A percentile compares a stretch with the other conserved stretches of the same genome.
Conservation (phyloP, 2,888 invertebrate species). For the Leuctra nigra region DNA sequence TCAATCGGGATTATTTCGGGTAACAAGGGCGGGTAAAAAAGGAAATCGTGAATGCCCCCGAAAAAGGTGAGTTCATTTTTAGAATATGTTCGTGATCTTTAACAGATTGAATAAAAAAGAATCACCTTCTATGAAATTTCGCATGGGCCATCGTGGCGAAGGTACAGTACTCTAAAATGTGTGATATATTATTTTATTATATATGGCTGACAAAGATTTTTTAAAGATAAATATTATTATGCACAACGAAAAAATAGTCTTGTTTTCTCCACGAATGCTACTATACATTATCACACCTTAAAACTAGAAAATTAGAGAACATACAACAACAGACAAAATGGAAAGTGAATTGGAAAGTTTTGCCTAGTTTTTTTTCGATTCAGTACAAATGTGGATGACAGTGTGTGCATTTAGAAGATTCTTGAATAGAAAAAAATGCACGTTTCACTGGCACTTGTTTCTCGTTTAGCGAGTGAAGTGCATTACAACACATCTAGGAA, state of each 20-base stretch:
- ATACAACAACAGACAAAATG: conserved; percentile 22
- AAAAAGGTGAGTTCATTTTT: too few species aligned
- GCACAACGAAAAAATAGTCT: conserved; percentile 17
- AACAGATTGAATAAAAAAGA: too few species aligned
- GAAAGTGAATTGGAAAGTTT: conserved; percentile 2
- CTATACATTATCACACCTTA: conserved; percentile 16
- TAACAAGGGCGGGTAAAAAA: too few species aligned
- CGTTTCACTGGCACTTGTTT: too few species aligned
- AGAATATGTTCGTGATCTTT: too few species aligned
- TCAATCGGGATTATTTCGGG: too few species aligned
- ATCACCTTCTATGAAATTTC: too few species aligned
- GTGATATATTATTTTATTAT: not conserved
- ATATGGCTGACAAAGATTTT: conserved; percentile 21
- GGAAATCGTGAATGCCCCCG: too few species aligned
- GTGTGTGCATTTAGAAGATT: too few species aligned
- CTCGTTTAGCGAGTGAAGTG: too few species aligned
- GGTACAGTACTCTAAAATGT: not conserved
- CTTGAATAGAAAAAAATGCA: too few species aligned
- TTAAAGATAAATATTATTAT: conserved; percentile 11
- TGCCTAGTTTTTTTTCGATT: not conserved
- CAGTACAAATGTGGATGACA: not conserved
- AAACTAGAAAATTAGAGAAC: conserved; percentile 25
- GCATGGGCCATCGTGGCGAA: not conserved
- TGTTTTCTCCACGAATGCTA: conserved; percentile 13
- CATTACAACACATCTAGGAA: too few species aligned